These are phyloP conservation scores for Sphaeramia orbicularis DNA, from an alignment of 2,797 vertebrate genomes.

Conservation along the genomic window DNA sequence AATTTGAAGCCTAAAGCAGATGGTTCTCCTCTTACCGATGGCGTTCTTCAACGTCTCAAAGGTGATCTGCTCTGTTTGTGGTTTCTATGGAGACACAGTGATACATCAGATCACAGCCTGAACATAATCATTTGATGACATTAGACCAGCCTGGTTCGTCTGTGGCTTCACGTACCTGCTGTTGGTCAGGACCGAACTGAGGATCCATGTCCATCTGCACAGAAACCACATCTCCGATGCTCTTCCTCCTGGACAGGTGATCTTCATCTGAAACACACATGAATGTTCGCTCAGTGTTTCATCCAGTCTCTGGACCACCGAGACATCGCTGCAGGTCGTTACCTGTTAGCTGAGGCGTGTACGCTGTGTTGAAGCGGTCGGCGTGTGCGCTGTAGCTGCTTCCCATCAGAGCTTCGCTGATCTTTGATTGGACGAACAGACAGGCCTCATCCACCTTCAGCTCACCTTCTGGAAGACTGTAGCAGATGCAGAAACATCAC, in stretches of 20 bases:
- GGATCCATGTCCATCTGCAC: slow-evolving; percentile 91
- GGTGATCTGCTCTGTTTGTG: slow-evolving; percentile 91
- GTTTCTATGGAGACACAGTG: slow-evolving; percentile 73
- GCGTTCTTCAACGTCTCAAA: slow-evolving; percentile 92
- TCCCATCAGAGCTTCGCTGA: slow-evolving; percentile 89
- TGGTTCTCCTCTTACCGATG: slow-evolving; percentile 90
- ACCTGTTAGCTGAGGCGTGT: slow-evolving; percentile 91
- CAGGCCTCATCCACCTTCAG: slow-evolving; percentile 81
- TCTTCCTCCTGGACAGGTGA: slow-evolving; percentile 91
- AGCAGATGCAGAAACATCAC: too few relatives aligned
- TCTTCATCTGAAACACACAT: slow-evolving; percentile 87
- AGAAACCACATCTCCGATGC: slow-evolving; percentile 91
- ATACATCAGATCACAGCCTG: too few relatives aligned
- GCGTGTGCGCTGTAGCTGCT: slow-evolving; percentile 86
- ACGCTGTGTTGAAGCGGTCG: slow-evolving; percentile 87
- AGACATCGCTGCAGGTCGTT: slow-evolving; percentile 16
- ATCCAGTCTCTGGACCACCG: too few relatives aligned
- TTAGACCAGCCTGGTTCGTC: too few relatives aligned
- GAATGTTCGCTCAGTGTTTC: too few relatives aligned
- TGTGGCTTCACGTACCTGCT: slow-evolving; percentile 88
- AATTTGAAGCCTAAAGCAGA: too few relatives aligned
- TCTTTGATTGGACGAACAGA: slow-evolving; percentile 89
- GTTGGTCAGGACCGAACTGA: slow-evolving; percentile 84
- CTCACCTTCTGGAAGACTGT: slow-evolving; percentile 85
- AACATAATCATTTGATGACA: too few relatives aligned